phyloP scores from a whole-genome alignment of 2,113 vertebrate genomes.

The Nicator chloris region DNA sequence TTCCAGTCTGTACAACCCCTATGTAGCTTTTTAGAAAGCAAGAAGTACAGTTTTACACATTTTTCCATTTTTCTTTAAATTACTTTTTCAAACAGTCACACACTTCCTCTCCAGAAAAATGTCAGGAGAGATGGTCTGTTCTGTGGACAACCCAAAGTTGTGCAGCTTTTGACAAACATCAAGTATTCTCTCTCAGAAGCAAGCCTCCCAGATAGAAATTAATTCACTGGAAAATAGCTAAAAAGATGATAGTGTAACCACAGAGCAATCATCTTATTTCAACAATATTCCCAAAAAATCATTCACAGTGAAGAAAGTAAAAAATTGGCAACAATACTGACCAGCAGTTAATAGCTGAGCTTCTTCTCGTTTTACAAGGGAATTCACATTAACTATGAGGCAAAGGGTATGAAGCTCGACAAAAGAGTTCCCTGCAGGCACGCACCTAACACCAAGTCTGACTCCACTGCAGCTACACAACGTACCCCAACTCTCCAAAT shows the following conservation, averaged over 20 bases:
- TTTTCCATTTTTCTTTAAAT: background rate
- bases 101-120: background rate
- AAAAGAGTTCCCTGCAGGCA: background rate
- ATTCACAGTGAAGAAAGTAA: background rate
- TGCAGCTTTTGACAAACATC: background rate
- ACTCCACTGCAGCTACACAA: background rate
- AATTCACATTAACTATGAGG: background rate
- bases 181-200: background rate
- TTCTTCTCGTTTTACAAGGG: background rate
- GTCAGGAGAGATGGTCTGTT: background rate
- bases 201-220: background rate
- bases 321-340: background rate
- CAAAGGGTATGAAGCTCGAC: background rate
- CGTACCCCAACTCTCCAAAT: background rate
- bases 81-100: background rate
- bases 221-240: background rate
- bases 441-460: rapidly evolving
- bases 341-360: background rate
- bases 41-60: background rate
- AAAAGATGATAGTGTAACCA: background rate
- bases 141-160: background rate
- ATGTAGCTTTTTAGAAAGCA: background rate
- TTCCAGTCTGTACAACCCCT: background rate
- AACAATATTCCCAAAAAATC: background rate
- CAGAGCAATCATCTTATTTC: background rate